Percentiles rank a stretch among this genome's conserved stretches.
These are phyloP conservation scores for Takifugu flavidus DNA, from an alignment of 2,113 vertebrate species.

Conservation along the genomic window DNA sequence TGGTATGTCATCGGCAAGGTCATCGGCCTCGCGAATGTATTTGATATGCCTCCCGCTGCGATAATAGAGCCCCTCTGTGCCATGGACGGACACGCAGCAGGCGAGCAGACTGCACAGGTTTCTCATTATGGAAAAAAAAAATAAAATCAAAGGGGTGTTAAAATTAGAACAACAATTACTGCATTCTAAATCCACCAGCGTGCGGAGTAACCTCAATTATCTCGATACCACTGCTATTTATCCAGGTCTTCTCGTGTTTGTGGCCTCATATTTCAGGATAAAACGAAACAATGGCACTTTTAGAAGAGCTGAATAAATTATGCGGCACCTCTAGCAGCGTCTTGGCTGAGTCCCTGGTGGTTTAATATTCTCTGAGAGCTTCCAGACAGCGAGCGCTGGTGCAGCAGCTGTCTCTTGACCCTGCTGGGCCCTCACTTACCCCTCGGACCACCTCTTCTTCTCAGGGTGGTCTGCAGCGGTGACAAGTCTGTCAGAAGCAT, in stretches of 20 bases:
- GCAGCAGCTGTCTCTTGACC: slow-evolving; percentile 74
- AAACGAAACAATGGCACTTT: slow-evolving; percentile 31
- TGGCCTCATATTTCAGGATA: slow-evolving; percentile 38
- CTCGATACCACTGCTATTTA: slow-evolving; percentile 38
- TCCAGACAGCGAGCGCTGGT: slow-evolving; percentile 71
- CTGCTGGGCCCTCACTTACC: slow-evolving; percentile 63
- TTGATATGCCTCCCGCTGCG: slow-evolving; percentile 56
- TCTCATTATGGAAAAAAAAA: slow-evolving; percentile 23
- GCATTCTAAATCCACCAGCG: slow-evolving; percentile 41
- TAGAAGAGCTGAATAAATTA: slow-evolving; percentile 51
- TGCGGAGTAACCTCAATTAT: slow-evolving; percentile 61
- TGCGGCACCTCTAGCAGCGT: slow-evolving; percentile 29
- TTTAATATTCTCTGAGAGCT: slow-evolving; percentile 71
- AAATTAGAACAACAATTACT: slow-evolving; percentile 33
- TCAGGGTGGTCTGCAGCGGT: slow-evolving; percentile 58
- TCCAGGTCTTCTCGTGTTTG: slow-evolving; percentile 42
- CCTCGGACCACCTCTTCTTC: slow-evolving; percentile 64
- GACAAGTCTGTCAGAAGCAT: slow-evolving; percentile 71
- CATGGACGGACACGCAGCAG: slow-evolving; percentile 32
- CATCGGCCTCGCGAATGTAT: slow-evolving; percentile 49
- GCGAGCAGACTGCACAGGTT: slow-evolving; percentile 40
- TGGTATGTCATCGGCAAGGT: slow-evolving; percentile 60
- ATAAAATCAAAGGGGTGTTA: background rate
- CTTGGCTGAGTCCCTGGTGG: slow-evolving; percentile 54
- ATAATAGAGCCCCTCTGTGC: slow-evolving; percentile 53